A percentile compares a stretch with the other conserved stretches of the same genome.
Conservation (phyloP, 2,797 vertebrate species). For the Stomatorhinus walkeri region DNA sequence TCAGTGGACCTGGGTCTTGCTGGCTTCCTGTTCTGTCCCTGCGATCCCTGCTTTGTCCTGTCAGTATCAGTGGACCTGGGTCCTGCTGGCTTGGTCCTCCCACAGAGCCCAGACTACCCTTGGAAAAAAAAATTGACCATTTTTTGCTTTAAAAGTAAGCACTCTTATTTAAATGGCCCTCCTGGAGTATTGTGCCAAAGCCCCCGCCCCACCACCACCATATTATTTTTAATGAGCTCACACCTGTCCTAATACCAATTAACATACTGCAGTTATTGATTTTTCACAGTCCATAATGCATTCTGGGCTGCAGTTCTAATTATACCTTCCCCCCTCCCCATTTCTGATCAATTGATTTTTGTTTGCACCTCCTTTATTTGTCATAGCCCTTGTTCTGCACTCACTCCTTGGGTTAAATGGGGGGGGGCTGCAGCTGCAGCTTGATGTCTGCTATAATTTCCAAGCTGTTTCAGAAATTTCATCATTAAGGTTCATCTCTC, state of each 20-base stretch:
- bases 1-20: too few relatives aligned
- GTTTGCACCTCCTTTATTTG: conserved; percentile 28
- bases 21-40: too few relatives aligned
- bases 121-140: background rate
- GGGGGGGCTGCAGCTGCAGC: background rate
- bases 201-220: background rate
- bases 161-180: conserved; percentile 26
- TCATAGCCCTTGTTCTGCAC: conserved; percentile 1
- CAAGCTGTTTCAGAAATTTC: background rate
- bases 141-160: conserved; percentile 24
- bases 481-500: background rate
- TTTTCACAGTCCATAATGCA: conserved; percentile 36
- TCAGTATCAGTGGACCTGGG: too few relatives aligned
- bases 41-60: too few relatives aligned
- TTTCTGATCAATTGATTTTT: conserved; percentile 35
- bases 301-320: conserved; percentile 45
- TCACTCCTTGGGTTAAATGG: background rate
- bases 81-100: background rate
- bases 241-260: conserved; percentile 40
- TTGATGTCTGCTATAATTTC: background rate
- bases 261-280: conserved; percentile 41
- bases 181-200: conserved; percentile 23
- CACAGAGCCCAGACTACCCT: background rate
- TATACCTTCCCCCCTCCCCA: conserved; percentile 30
- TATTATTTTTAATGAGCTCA: conserved; percentile 35